Evolutionary conservation across 1,140 invertebrate species (phyloP).

Genomic region (Hycleus cichorii): DNA sequence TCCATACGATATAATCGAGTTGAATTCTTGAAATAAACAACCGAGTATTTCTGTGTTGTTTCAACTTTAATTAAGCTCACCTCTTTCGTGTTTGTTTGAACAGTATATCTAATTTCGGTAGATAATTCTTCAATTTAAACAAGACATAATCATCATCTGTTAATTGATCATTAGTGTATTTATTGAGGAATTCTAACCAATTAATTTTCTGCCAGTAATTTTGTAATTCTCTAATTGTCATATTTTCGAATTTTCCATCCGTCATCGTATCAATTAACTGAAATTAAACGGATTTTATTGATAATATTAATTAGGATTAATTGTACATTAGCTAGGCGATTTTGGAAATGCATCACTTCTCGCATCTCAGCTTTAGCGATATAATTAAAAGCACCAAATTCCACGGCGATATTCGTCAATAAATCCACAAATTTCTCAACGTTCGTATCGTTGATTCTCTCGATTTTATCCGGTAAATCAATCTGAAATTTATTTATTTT

Average conservation of each 20-base stretch:
- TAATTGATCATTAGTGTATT: conserved; percentile 1
- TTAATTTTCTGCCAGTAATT: conserved; percentile 4
- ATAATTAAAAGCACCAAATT: conserved; percentile 6
- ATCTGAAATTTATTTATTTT: conserved; percentile 7
- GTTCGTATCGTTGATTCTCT: conserved; percentile 2
- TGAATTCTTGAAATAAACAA: conserved; percentile 1
- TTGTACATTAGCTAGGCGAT: conserved; percentile 3
- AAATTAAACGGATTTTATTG: background rate
- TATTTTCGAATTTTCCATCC: background rate
- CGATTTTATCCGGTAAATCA: conserved; percentile 2
- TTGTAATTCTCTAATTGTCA: conserved; percentile 2
- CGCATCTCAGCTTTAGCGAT: conserved; percentile 5
- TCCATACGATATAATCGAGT: conserved; percentile 13
- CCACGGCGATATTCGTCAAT: conserved; percentile 3
- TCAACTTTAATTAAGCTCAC: background rate
- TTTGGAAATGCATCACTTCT: conserved; percentile 4
- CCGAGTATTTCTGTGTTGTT: background rate
- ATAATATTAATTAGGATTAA: too few species aligned
- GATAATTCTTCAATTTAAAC: conserved; percentile 2
- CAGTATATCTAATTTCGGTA: conserved; percentile 1
- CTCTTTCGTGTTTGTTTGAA: conserved; percentile 8
- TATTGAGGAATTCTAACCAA: conserved; percentile 9
- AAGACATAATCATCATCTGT: background rate
- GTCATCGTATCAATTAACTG: background rate
- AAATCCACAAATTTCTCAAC: background rate